Evolutionary conservation across 2,888 invertebrate species (phyloP).

Genomic region (Glyphotaelius pellucidus): DNA sequence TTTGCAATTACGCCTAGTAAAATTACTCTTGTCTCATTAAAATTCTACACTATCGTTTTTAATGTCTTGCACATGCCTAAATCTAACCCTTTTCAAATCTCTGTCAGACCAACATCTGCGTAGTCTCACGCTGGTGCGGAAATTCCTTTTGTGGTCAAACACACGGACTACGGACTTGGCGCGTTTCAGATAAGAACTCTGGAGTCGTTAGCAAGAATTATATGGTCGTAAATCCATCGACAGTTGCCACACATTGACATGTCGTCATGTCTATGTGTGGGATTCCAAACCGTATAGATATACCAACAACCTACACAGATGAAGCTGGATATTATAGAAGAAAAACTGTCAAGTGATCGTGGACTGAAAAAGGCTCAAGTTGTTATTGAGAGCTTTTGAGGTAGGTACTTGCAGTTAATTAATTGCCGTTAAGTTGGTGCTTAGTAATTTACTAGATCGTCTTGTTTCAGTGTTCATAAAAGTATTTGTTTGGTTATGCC

Average conservation of each 20-base stretch:
- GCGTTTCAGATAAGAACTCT: slow-evolving; percentile 16
- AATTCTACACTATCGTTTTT: not conserved
- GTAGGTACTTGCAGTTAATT: slow-evolving; percentile 10
- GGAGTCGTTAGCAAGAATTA: slow-evolving; percentile 61
- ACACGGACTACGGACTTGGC: slow-evolving; percentile 21
- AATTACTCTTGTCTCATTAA: not conserved
- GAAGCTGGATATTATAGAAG: not conserved
- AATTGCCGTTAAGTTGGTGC: not conserved
- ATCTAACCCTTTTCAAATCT: slow-evolving; percentile 22
- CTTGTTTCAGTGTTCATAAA: not conserved
- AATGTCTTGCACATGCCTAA: not conserved
- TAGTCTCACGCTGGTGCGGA: slow-evolving; percentile 3
- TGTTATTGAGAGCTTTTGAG: slow-evolving; percentile 21
- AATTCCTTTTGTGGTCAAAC: slow-evolving; percentile 41
- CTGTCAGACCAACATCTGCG: slow-evolving; percentile 27
- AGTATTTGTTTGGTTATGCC: not conserved
- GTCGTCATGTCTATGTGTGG: slow-evolving; percentile 29
- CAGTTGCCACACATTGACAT: slow-evolving; percentile 40
- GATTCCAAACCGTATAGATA: not conserved
- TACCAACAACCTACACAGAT: not conserved
- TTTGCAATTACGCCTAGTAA: not conserved
- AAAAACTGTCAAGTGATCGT: not conserved
- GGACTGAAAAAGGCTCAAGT: not conserved
- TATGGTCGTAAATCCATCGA: slow-evolving; percentile 48
- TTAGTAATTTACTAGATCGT: slow-evolving; percentile 5